Conservation (phyloP, 92 coral and sea anemone genomes). For the Epizoanthus illoricatus region DNA sequence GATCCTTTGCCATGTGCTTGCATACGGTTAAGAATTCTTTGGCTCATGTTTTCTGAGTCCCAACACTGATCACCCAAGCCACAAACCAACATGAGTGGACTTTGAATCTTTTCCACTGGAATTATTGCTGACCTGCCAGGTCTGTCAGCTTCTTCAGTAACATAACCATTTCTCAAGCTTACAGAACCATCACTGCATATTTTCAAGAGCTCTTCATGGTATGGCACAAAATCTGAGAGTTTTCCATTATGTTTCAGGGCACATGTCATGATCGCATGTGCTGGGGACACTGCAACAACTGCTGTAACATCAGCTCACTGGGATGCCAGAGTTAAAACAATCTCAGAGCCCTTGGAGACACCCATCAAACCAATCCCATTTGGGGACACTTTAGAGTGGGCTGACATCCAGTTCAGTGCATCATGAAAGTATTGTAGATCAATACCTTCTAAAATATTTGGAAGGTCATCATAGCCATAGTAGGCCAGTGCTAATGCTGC, state of each 20-base stretch:
- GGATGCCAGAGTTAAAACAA: constrained; percentile 54
- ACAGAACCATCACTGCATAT: constrained; percentile 30
- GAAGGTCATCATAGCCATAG: constrained; percentile 67
- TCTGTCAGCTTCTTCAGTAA: constrained; percentile 17
- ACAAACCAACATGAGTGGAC: constrained; percentile 48
- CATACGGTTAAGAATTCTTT: constrained; percentile 49
- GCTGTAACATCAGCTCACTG: constrained; percentile 55
- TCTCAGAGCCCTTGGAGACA: constrained; percentile 64
- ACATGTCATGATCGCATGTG: constrained; percentile 12
- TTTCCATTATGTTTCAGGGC: constrained; percentile 44
- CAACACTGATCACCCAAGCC: constrained; percentile 51
- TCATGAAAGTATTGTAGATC: constrained; percentile 76
- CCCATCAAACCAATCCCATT: constrained; percentile 66
- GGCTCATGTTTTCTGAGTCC: constrained; percentile 20
- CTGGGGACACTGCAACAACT: constrained; percentile 44
- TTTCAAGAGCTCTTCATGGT: not conserved
- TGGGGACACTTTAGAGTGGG: constrained; percentile 45
- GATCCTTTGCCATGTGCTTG: constrained; percentile 49
- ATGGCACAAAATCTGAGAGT: not conserved
- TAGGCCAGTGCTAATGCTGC: constrained; percentile 71
- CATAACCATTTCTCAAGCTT: not conserved
- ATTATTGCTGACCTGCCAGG: constrained; percentile 36
- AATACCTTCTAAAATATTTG: constrained; percentile 45
- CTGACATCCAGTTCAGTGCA: constrained; percentile 68
- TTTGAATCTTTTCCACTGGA: constrained; percentile 59